Evolutionary conservation across 92 coral and sea anemone species (phyloP).

Genomic region (Epizoanthus ramosus): DNA sequence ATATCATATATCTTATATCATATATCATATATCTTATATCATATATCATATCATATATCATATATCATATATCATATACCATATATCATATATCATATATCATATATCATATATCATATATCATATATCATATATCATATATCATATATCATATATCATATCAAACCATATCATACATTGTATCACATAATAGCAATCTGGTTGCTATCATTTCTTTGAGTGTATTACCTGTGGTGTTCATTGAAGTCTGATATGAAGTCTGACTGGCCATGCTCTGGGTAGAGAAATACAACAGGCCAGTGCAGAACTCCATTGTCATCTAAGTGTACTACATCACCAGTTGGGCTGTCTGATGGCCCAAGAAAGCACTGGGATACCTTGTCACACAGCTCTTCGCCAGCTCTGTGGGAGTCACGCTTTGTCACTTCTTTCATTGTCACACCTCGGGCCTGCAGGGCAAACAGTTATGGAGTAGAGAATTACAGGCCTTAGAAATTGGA

Average conservation of each 20-base stretch:
- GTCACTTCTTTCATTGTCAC: constrained; percentile 46
- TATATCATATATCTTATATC: neutral
- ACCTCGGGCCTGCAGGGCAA: constrained; percentile 53
- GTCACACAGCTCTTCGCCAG: constrained; percentile 48
- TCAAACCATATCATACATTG: too few species aligned
- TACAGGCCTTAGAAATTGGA: too few species aligned
- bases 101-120: too few species aligned
- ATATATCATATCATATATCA: too few species aligned
- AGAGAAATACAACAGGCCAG: constrained; percentile 94
- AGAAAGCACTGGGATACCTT: constrained; percentile 38
- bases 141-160: neutral
- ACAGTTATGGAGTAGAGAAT: neutral
- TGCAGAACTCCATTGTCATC: constrained; percentile 69
- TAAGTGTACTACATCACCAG: constrained; percentile 70
- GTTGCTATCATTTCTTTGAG: neutral
- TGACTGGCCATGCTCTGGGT: constrained; percentile 88
- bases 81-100: too few species aligned
- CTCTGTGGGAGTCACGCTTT: constrained; percentile 18
- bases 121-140: neutral
- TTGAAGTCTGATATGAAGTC: constrained; percentile 90
- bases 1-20: too few species aligned
- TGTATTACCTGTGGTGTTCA: constrained; percentile 78
- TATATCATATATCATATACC: neutral
- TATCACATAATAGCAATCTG: neutral
- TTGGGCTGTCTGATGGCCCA: constrained; percentile 59